Evolutionary conservation across 1,140 invertebrate species (phyloP).

Genomic region (Phymastichus coffea): DNA sequence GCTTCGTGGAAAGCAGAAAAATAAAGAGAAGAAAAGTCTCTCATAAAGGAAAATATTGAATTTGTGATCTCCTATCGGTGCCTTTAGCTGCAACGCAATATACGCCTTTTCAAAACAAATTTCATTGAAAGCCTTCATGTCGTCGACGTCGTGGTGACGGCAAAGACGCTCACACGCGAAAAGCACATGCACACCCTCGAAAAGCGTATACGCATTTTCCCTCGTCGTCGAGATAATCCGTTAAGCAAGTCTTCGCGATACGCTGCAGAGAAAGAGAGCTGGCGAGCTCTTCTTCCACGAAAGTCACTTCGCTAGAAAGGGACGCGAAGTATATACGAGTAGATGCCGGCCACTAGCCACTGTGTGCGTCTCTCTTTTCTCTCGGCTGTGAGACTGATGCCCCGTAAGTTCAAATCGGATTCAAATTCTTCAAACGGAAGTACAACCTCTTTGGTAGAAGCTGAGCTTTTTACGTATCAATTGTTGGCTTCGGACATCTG

Average conservation of each 20-base stretch:
- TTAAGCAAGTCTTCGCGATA: constrained; percentile 30
- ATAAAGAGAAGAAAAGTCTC: neutral
- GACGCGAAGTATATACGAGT: constrained; percentile 31
- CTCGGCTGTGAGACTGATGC: constrained; percentile 9
- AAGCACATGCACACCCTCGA: neutral
- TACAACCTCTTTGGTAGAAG: neutral
- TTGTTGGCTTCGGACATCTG: neutral
- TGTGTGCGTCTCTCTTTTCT: constrained; percentile 5
- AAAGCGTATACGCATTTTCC: neutral
- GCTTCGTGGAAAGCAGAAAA: neutral
- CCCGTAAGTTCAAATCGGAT: constrained; percentile 24
- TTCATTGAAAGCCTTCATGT: constrained; percentile 1
- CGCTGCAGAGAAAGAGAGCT: neutral
- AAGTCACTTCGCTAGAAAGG: constrained; percentile 32
- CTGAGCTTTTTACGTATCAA: neutral
- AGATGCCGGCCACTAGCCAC: constrained; percentile 36
- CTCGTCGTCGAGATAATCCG: constrained; percentile 24
- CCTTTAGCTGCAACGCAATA: neutral
- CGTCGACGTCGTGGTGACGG: neutral
- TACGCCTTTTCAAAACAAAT: constrained; percentile 22
- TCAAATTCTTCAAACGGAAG: constrained; percentile 27
- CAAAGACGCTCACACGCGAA: neutral
- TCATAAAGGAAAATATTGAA: too few species aligned
- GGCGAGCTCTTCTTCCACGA: constrained; percentile 20
- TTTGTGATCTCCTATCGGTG: neutral